A percentile compares a stretch with the other conserved stretches of the same genome.
These are phyloP conservation scores for Chauna torquata DNA, from an alignment of 2,113 vertebrate species.

Conservation along the genomic window DNA sequence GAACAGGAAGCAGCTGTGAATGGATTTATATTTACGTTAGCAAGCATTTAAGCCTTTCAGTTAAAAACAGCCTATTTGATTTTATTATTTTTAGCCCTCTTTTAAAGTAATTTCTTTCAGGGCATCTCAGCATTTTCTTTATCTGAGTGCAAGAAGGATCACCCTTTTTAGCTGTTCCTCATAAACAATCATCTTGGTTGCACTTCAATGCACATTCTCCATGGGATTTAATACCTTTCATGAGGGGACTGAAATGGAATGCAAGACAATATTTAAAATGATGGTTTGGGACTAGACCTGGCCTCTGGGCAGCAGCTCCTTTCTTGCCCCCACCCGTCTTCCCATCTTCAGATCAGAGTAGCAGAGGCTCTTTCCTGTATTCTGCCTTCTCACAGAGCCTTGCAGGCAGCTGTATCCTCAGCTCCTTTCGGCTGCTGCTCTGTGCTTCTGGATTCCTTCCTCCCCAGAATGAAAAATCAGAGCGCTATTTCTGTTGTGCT, in stretches of 20 bases:
- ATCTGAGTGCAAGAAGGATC: not conserved
- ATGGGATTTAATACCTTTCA: not conserved
- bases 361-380: not conserved
- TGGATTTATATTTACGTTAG: slow-evolving; percentile 25
- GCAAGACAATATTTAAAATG: slow-evolving; percentile 14
- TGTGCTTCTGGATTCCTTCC: not conserved
- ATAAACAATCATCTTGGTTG: slow-evolving; percentile 42
- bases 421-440: not conserved
- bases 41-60: slow-evolving; percentile 31
- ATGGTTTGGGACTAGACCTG: not conserved
- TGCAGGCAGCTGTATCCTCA: not conserved
- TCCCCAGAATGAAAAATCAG: not conserved
- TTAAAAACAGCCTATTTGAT: slow-evolving; percentile 6
- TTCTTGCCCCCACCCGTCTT: not conserved
- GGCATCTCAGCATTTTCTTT: slow-evolving; percentile 23
- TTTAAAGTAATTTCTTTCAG: slow-evolving; percentile 1
- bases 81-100: slow-evolving; percentile 29
- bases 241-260: not conserved
- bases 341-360: not conserved
- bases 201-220: slow-evolving; percentile 17
- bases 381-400: not conserved
- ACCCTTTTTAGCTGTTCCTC: slow-evolving; percentile 28
- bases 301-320: not conserved
- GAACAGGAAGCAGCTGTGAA: slow-evolving; percentile 3
- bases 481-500: not conserved